Evolutionary conservation across 2,113 vertebrate genomes (phyloP), one percentile per base, ranked within the genome.

Genomic region (Brachyhypopomus gauderio): DNA sequence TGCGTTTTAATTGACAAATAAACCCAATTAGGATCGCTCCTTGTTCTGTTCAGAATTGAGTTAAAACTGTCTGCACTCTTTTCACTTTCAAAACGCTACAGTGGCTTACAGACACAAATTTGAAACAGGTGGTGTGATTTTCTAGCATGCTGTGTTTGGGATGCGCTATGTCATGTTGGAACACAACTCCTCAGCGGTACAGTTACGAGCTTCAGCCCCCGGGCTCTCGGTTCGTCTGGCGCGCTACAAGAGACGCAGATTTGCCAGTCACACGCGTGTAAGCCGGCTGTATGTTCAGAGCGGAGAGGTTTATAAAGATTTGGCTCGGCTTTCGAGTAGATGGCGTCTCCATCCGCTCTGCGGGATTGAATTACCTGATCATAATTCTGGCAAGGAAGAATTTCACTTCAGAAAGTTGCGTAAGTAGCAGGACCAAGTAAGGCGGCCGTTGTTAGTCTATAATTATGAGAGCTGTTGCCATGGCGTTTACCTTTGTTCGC

Each of bases 401-500:
- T 56, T 66, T 80, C 72, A 64, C 55, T 52, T 20, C 5, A 5
- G 58, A 17, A 22, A 7, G 72, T 62, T 20, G 20, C 20, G 4
- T 69, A 58, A 58, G 30, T 25, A 36, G 64, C 34, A 20, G 38
- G 34, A 23, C 78, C 14, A 41, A 58, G 2, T 30, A 52, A 58
- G 41, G 60, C 25, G 48, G 6, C 7, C 7, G 70, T 55, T n/a
- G 59, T 73, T 71, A 66, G 25, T 55, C 27, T 25, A 64, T 59
- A 80, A 59, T 74, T 73, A 80, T 73, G 78, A 56, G 19, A 9
- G 41, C 30, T 8, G 60, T 2, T 79, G 34, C 36, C 20, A 16
- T 36, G 79, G 71, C 9, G 55, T 30, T 27, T 74, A 45, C 20
- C n/a, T 74, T 30, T 66, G 71, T 80, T 80, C 56, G 48, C 45